Evolutionary conservation across 37 sponge, comb jelly and placozoan species (phyloP).

Genomic region (Bolinopsis microptera): DNA sequence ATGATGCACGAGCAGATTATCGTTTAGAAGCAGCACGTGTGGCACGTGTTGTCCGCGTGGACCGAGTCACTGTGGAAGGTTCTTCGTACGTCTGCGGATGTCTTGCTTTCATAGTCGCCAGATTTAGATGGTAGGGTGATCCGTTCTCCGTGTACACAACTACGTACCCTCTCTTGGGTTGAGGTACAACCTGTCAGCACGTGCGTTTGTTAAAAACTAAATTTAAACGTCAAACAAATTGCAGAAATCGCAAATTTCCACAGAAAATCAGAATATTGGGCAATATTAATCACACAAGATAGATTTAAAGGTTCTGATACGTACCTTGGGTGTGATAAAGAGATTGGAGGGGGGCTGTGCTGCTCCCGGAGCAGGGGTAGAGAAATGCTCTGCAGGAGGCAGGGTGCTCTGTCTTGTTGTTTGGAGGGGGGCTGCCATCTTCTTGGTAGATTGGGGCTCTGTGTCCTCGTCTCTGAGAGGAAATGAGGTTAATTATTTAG

Average conservation of each 20-base stretch:
- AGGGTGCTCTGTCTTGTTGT: too few species aligned
- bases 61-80: neutral
- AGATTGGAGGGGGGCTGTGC: neutral
- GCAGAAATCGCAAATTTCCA: too few species aligned
- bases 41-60: neutral
- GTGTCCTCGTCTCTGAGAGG: neutral
- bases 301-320: too few species aligned
- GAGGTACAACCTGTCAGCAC: neutral
- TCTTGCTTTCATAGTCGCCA: constrained; percentile 36
- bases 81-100: neutral
- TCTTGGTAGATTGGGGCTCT: neutral
- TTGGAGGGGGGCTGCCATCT: too few species aligned
- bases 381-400: neutral
- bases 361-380: constrained; percentile 19
- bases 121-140: constrained; percentile 37
- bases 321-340: constrained; percentile 44
- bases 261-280: too few species aligned
- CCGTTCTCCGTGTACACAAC: constrained; percentile 65
- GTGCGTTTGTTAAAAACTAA: too few species aligned
- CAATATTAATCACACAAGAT: too few species aligned
- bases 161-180: neutral
- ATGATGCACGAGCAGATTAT: too few species aligned
- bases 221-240: too few species aligned
- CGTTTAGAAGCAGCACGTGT: neutral
- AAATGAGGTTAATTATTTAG: too few species aligned